These are phyloP conservation scores for Dioctria linearis DNA, from an alignment of 2,888 invertebrate species.

Conservation along the genomic window DNA sequence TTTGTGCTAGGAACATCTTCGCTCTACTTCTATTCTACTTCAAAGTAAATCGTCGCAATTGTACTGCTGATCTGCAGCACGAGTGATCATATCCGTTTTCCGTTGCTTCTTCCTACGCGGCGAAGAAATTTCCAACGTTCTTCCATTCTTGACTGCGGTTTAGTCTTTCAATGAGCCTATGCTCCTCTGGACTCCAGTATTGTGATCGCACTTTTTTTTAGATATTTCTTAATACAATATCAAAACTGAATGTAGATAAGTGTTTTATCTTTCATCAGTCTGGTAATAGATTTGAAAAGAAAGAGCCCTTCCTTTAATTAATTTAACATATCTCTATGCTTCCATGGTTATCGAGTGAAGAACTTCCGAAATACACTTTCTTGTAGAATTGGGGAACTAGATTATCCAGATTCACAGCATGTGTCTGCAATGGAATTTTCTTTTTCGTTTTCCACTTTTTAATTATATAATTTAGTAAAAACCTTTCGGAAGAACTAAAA, in stretches of 20 bases:
- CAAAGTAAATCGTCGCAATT: slow-evolving; percentile 42
- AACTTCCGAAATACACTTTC: slow-evolving; percentile 37
- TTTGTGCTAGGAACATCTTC: slow-evolving; percentile 39
- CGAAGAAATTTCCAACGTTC: slow-evolving; percentile 20
- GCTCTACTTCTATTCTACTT: slow-evolving; percentile 30
- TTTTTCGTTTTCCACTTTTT: not conserved
- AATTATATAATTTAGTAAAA: not conserved
- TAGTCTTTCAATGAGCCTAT: slow-evolving; percentile 29
- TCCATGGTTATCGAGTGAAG: slow-evolving; percentile 30
- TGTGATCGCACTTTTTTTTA: too few relatives aligned
- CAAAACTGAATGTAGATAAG: too few relatives aligned
- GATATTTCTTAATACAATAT: too few relatives aligned
- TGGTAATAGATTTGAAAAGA: slow-evolving; percentile 16
- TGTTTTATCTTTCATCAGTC: not conserved
- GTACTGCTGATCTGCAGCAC: slow-evolving; percentile 17
- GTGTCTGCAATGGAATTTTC: slow-evolving; percentile 18
- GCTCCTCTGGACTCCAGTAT: not conserved
- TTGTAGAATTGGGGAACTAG: not conserved
- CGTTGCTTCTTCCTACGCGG: slow-evolving; percentile 39
- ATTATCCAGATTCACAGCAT: not conserved
- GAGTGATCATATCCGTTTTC: slow-evolving; percentile 45
- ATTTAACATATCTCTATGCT: slow-evolving; percentile 32
- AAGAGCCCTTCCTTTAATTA: slow-evolving; percentile 31
- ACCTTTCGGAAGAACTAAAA: not conserved
- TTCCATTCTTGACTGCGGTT: slow-evolving; percentile 40